Percentiles rank a stretch among this genome's conserved stretches.
phyloP scores from a whole-genome alignment of 2,797 vertebrate genomes.

The Pseudochirops corinnae region DNA sequence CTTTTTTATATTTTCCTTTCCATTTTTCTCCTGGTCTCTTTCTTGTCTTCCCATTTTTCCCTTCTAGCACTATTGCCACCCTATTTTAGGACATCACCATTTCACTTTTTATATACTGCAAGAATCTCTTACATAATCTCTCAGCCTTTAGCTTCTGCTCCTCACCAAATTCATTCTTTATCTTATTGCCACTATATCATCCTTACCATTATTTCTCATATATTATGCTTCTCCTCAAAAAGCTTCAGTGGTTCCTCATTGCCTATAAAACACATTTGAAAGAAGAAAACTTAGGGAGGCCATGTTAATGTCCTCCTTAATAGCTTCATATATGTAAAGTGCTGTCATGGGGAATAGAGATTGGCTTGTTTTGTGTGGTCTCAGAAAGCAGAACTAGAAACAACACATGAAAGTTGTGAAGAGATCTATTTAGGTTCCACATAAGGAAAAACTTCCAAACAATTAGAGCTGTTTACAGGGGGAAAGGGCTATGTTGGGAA shows the following conservation, averaged over 20 bases:
- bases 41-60: not conserved
- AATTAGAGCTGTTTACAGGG: not conserved
- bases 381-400: not conserved
- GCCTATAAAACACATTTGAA: not conserved
- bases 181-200: not conserved
- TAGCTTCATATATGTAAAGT: not conserved
- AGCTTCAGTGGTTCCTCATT: not conserved
- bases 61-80: not conserved
- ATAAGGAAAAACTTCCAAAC: not conserved
- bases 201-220: not conserved
- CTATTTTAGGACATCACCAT: not conserved
- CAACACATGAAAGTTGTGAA: not conserved
- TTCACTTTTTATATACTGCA: not conserved
- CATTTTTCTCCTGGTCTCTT: not conserved
- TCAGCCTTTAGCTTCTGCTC: not conserved
- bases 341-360: not conserved
- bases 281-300: not conserved
- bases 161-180: not conserved
- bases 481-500: not conserved
- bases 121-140: not conserved
- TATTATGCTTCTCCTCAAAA: not conserved
- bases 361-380: not conserved
- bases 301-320: not conserved
- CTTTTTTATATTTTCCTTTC: not conserved
- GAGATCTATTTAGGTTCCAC: not conserved